Evolutionary conservation across 2,888 invertebrate genomes (phyloP).

Genomic region (Hypomecis atomaria): DNA sequence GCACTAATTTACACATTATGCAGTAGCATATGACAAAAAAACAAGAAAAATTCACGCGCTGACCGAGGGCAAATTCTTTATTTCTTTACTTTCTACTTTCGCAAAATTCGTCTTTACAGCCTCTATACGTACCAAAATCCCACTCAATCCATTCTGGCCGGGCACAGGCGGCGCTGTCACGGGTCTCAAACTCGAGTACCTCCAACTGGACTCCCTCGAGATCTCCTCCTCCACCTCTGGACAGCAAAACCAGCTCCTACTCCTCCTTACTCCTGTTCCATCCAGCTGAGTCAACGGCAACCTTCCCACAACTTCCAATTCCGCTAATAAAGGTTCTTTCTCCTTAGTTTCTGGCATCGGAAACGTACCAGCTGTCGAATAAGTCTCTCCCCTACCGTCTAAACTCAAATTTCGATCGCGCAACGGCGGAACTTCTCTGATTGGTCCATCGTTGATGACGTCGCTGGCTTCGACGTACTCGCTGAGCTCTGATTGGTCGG

Average conservation of each 20-base stretch:
- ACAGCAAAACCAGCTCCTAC: constrained; percentile 86
- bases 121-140: constrained; percentile 34
- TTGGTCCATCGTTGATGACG: constrained; percentile 67
- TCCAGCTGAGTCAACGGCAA: constrained; percentile 72
- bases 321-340: constrained; percentile 74
- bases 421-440: constrained; percentile 68
- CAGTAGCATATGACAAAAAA: too few relatives aligned
- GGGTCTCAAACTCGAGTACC: constrained; percentile 74
- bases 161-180: constrained; percentile 72
- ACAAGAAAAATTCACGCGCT: too few relatives aligned
- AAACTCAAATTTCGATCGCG: constrained; percentile 62
- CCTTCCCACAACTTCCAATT: constrained; percentile 72
- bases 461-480: constrained; percentile 71
- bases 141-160: constrained; percentile 58
- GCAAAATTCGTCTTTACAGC: too few relatives aligned
- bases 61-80: too few relatives aligned
- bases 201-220: constrained; percentile 73
- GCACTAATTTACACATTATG: too few relatives aligned
- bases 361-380: constrained; percentile 79
- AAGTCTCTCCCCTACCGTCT: constrained; percentile 66
- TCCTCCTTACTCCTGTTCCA: constrained; percentile 75
- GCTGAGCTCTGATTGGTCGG: constrained; percentile 59
- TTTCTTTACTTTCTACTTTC: too few relatives aligned
- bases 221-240: constrained; percentile 76
- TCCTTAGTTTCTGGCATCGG: constrained; percentile 80